phyloP scores from a whole-genome alignment of 2,797 vertebrate species.

The Macrochelys suwanniensis region DNA sequence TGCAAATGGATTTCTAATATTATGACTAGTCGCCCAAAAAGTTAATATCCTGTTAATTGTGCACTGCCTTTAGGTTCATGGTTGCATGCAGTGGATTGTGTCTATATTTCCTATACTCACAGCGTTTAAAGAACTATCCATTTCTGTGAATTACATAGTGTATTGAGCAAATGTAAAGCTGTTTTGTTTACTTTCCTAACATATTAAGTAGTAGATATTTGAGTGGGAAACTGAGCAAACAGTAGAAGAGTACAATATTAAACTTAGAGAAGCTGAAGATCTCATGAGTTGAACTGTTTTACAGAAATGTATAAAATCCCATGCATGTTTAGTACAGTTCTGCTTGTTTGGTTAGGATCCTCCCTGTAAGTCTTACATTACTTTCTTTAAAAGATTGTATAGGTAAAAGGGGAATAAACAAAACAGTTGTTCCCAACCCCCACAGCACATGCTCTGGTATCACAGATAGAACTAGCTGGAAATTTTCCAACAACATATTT shows the following conservation, averaged over 20 bases:
- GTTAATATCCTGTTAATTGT: background rate
- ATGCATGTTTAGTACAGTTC: background rate
- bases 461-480: background rate
- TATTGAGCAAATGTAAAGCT: background rate
- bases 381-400: background rate
- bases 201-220: background rate
- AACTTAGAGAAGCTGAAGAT: background rate
- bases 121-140: background rate
- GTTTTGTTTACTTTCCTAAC: background rate
- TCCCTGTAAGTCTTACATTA: background rate
- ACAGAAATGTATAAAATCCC: background rate
- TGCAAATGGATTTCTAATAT: background rate
- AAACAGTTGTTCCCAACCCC: background rate
- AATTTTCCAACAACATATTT: background rate
- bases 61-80: background rate
- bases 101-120: background rate
- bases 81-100: background rate
- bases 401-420: background rate
- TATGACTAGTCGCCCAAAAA: background rate
- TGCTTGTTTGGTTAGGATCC: background rate
- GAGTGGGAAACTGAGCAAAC: background rate
- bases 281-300: background rate
- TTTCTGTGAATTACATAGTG: background rate
- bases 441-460: background rate
- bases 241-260: background rate